Base-by-base conservation (phyloP, 2,888 invertebrate genomes). In the Cacoxenus indagator region DNA sequence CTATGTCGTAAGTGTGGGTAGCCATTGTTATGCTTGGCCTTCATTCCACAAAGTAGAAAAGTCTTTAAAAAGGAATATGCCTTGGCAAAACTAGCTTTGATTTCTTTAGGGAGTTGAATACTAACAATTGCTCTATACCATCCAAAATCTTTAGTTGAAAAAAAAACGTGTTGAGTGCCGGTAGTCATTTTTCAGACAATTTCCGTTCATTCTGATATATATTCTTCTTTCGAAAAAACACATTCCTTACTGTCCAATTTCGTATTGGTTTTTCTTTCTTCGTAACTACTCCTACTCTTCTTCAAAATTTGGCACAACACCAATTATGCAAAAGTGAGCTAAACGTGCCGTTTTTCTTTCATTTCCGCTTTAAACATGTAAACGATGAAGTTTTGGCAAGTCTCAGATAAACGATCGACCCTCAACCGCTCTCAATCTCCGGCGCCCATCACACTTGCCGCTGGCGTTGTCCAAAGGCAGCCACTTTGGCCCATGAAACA, bases 401-500 rank as follows among this genome's bases (percentile, higher is more conserved):
- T 43, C 24, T 43, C 11, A 59, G 31, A n/a, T n/a, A n/a, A n/a
- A n/a, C n/a, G n/a, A n/a, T n/a, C n/a, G n/a, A n/a, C n/a, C n/a
- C n/a, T n/a, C n/a, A n/a, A n/a, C n/a, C n/a, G n/a, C n/a, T 59
- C 26, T 29, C 31, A 59, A 24, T n/a, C 5, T n/a, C 0, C 45
- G 17, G 9, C n/a, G 9, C 51, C 17, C 51, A 17, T 17, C 51
- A 51, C 4, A 22, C 6, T 5, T 8, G 19, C 6, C 5, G 22
- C 51, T 6, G 17, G 19, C 9, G 9, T 22, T 51, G 22, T 19
- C 17, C 51, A 17, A 19, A 9, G 51, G n/a, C 17, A 22, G 51
- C 37, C 37, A 37, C 37, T 37, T 37, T 37, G 71, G 78, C 71
- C 73, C 73, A 72, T 78, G 81, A 80, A 82, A 80, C 71, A 70